Base-by-base conservation (phyloP, 2,797 vertebrate species). In the Anguilla megastoma region DNA sequence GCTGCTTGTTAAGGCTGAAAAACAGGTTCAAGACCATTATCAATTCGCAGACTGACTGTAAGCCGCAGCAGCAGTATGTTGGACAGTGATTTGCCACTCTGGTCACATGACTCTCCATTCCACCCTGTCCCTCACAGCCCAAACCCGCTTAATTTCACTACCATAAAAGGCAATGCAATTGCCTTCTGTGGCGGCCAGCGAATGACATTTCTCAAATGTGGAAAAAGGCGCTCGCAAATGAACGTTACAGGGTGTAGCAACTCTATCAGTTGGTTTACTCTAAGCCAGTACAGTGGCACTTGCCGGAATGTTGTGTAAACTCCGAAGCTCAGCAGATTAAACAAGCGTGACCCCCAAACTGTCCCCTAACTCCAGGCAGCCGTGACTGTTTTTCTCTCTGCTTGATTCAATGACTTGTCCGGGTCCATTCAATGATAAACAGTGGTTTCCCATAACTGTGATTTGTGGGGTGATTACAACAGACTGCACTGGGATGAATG, bases 211-310 rank as follows among this genome's bases (percentile, higher is more conserved):
- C 79, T 48, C 79, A 82, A 50, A n/a, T 48, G 50, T 82, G 79
- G 45, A 82, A 3, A 82, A 74, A 82, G 45, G 41, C n/a, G 76
- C 18, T 45, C 45, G 76, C 76, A 80, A 82, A 82, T 48, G 79
- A 48, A n/a, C 21, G 36, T 82, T 82, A 21, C 16, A 9, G 45
- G 3, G 36, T 50, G 41, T 82, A 24, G 79, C 79, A 50, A n/a
- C 7, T 82, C 41, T 8, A 1, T 82, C 79, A n/a, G 79, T 50
- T 82, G 41, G 79, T 82, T 80, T 21, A 80, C 8, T 80, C n/a
- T 74, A 16, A 6, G 33, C 16, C 30, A 0, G 12, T 12, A 9
- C 41, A n/a, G 41, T 24, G 41, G 76, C 21, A 1, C 16, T 24
- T 1, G 36, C n/a, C 33, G 5, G 36, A 41, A 18, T 41, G 33